Evolutionary conservation across 2,797 vertebrate genomes (phyloP).

Genomic region (Sylvia borin): DNA sequence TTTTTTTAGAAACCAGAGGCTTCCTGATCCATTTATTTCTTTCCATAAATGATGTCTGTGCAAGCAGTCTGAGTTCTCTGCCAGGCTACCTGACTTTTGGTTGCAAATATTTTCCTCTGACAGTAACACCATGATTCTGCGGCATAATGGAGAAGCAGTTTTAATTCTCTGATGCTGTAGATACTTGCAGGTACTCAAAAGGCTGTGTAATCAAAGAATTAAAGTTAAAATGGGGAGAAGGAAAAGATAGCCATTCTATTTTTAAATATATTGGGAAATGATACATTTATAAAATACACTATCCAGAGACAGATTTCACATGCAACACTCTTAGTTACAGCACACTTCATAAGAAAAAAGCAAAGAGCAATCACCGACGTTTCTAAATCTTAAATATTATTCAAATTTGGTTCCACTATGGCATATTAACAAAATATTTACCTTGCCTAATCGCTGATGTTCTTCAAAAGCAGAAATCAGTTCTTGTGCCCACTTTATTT

Average conservation of each 20-base stretch:
- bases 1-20: background rate
- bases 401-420: background rate
- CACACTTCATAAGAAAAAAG: background rate
- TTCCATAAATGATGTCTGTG: slow-evolving; percentile 36
- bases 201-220: background rate
- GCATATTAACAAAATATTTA: slow-evolving; percentile 76
- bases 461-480: slow-evolving; percentile 92
- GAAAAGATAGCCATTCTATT: background rate
- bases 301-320: background rate
- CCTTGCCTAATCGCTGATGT: slow-evolving; percentile 95
- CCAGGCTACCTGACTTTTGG: slow-evolving; percentile 51
- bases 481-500: slow-evolving; percentile 91
- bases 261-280: background rate
- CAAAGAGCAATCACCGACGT: background rate
- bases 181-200: background rate
- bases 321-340: background rate
- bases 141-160: background rate
- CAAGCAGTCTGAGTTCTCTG: slow-evolving; percentile 39
- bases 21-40: slow-evolving; percentile 53
- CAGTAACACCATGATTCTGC: background rate
- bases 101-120: slow-evolving; percentile 60
- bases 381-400: background rate
- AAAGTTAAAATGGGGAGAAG: background rate
- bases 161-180: background rate
- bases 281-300: background rate